These are phyloP conservation scores for Sardina pilchardus DNA, from an alignment of 2,113 vertebrate genomes.

Conservation along the genomic window DNA sequence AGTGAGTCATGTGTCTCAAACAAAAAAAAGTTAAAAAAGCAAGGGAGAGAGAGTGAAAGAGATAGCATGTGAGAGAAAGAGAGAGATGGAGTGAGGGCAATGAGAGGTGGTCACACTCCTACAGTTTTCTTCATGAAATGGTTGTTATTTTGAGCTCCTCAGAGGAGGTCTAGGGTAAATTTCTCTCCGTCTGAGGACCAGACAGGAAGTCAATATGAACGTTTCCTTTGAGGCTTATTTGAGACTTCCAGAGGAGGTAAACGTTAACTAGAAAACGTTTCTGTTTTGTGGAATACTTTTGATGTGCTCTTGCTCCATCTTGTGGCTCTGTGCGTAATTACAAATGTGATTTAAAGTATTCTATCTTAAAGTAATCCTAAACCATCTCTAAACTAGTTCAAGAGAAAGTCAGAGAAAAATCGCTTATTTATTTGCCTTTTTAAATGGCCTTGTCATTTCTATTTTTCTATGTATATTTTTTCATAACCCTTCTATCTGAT, in stretches of 20 bases:
- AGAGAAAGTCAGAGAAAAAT: not conserved
- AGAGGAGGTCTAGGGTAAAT: too few species aligned
- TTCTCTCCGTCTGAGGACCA: not conserved
- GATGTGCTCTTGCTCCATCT: not conserved
- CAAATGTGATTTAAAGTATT: not conserved
- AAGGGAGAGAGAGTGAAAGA: conserved; percentile 2
- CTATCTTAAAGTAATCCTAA: not conserved
- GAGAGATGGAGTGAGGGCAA: conserved; percentile 15
- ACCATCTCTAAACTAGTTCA: not conserved
- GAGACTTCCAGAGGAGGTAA: not conserved
- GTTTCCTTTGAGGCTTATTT: too few species aligned
- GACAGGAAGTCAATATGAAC: not conserved
- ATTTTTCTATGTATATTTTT: not conserved
- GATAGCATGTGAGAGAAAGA: not conserved
- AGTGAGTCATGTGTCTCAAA: not conserved
- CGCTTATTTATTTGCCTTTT: not conserved
- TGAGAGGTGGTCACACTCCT: not conserved
- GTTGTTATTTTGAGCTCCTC: not conserved
- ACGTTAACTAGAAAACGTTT: not conserved
- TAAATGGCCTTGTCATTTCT: not conserved
- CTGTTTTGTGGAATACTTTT: not conserved
- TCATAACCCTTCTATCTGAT: not conserved
- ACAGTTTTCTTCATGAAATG: not conserved
- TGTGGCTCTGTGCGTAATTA: not conserved
- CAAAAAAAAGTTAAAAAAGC: not conserved